These are phyloP conservation scores for Ornithoptera priamus DNA, from an alignment of 2,888 invertebrate genomes.

Conservation along the genomic window DNA sequence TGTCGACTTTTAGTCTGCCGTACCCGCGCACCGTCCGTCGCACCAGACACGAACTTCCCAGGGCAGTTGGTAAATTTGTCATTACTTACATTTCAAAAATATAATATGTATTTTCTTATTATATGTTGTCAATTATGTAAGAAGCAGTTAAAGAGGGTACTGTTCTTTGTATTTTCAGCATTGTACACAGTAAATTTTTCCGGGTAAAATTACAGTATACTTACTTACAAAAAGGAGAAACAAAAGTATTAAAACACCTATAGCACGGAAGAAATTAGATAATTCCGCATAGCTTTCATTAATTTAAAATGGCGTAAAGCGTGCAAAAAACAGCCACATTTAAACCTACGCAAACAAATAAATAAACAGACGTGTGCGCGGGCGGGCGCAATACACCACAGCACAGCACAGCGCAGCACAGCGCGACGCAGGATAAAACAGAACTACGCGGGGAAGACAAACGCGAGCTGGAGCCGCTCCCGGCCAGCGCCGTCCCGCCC, in stretches of 20 bases:
- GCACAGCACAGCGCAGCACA: neutral
- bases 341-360: conserved; percentile 14
- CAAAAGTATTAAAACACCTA: too few relatives aligned
- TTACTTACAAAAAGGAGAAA: too few relatives aligned
- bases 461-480: conserved; percentile 38
- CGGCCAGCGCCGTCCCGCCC: conserved; percentile 41
- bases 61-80: too few relatives aligned
- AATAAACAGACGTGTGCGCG: neutral
- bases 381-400: neutral
- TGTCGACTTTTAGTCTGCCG: too few relatives aligned
- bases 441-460: conserved; percentile 30
- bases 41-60: conserved; percentile 31
- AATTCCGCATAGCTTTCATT: neutral
- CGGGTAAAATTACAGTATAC: too few relatives aligned
- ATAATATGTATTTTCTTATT: too few relatives aligned
- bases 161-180: too few relatives aligned
- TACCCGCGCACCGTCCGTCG: too few relatives aligned
- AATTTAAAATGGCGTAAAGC: conserved; percentile 12
- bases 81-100: too few relatives aligned
- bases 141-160: too few relatives aligned
- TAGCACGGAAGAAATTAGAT: neutral
- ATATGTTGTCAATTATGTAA: too few relatives aligned
- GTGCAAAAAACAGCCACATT: conserved; percentile 5
- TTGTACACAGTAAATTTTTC: too few relatives aligned
- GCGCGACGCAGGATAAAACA: conserved; percentile 14